Evolutionary conservation across 2,888 invertebrate genomes (phyloP), one percentile per base, ranked within the genome.

Genomic region (Metallyticus violacea): DNA sequence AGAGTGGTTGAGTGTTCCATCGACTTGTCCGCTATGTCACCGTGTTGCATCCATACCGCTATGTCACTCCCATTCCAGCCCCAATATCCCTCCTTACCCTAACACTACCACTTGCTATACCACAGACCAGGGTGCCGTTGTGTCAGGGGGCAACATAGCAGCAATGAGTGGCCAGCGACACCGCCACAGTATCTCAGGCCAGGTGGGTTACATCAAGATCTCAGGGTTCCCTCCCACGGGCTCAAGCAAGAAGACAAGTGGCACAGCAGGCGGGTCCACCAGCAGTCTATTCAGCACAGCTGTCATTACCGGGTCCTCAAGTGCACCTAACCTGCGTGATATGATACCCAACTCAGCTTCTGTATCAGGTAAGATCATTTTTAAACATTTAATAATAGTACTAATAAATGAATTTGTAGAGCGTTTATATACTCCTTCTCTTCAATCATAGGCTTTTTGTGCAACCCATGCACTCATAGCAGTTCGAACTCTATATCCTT

Each of bases 161-260:
- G 90, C 90, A 89, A 90, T 90, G 89, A 89, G 89, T 81, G 89
- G 88, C 89, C 95, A 96, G 93, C 96, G 96, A 93, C 97, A 97
- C 94, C 96, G 97, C 93, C 97, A 97, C 96, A 97, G 97, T 95
- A 97, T 97, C 95, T 97, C 97, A 94, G 97, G 97, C 94, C 97
- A 97, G 95, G 96, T 97, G 96, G 97, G 95, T 95, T 97, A 97
- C 95, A 96, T 96, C 94, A 96, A 96, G 95, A 95, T 97, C 95
- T 94, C 97, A 93, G 96, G 96, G 91, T 95, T 97, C 93, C 85
- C 89, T 90, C 83, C 89, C 85, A 84, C 87, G 29, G 86, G 87
- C 79, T 85, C 85, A 62, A 85, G 81, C 83, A 87, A 88, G 79
- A 86, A 87, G 77, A 86, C 87, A n/a, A 85, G 87, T 22, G 85